These are phyloP conservation scores for Tiliacea aurago DNA, from an alignment of 2,888 invertebrate genomes.

Conservation along the genomic window DNA sequence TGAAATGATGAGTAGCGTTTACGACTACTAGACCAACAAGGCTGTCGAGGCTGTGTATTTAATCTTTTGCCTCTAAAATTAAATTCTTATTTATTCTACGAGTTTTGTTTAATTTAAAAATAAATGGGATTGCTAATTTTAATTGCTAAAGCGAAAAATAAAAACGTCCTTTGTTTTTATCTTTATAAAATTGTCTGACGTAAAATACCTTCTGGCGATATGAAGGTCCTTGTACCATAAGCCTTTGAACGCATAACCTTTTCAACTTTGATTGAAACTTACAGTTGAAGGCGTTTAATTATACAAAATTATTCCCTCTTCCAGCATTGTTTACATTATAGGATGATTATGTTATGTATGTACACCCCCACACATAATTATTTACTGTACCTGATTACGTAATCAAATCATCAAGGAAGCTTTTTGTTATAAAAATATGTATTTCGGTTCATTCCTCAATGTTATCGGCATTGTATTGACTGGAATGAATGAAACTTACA, in stretches of 20 bases:
- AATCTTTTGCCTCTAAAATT: not conserved
- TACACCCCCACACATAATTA: not conserved
- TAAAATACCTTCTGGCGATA: not conserved
- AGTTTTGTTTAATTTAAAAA: not conserved
- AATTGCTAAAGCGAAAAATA: slow-evolving; percentile 8
- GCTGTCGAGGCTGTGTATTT: not conserved
- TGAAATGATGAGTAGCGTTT: too few species aligned
- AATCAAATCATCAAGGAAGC: not conserved
- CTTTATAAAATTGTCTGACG: not conserved
- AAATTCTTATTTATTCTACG: not conserved
- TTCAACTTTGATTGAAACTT: slow-evolving; percentile 11
- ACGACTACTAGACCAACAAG: not conserved
- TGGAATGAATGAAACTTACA: not conserved
- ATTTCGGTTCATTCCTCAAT: not conserved
- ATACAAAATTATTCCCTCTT: not conserved
- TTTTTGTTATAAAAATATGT: not conserved
- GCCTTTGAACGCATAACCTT: slow-evolving; percentile 20
- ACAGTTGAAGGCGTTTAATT: not conserved
- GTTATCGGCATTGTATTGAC: not conserved
- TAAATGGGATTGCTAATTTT: slow-evolving; percentile 9
- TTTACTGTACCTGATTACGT: not conserved
- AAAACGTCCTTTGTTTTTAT: slow-evolving; percentile 13
- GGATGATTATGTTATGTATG: too few species aligned
- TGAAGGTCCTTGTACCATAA: slow-evolving; percentile 5
- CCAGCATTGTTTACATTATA: too few species aligned